phyloP scores from a whole-genome alignment of 2,888 invertebrate species.

The Rhopalosiphum nymphaeae region DNA sequence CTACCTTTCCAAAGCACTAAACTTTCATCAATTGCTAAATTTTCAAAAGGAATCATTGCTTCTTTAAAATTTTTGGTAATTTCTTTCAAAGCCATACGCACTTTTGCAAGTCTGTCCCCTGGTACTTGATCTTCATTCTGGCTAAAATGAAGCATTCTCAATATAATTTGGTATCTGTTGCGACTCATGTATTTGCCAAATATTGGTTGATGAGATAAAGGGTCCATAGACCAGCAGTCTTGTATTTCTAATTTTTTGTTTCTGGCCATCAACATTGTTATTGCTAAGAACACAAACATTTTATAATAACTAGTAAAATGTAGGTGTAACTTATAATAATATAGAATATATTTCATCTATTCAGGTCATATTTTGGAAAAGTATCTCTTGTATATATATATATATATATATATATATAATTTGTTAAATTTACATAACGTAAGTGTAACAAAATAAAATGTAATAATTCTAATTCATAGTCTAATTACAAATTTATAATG shows the following conservation, averaged over 20 bases:
- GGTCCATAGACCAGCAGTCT: slow-evolving; percentile 20
- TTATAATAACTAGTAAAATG: no score
- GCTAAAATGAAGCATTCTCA: slow-evolving; percentile 11
- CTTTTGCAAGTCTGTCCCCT: slow-evolving; percentile 11
- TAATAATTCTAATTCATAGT: no score
- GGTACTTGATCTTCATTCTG: slow-evolving; percentile 19
- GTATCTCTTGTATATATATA: no score
- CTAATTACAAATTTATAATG: no score
- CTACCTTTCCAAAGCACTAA: neutral
- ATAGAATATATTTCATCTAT: no score
- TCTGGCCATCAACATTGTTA: slow-evolving; percentile 8
- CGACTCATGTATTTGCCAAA: slow-evolving; percentile 18
- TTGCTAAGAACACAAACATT: neutral
- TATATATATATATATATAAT: no score
- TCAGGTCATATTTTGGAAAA: no score
- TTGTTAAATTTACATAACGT: no score
- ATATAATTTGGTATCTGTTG: neutral
- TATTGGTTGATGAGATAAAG: slow-evolving; percentile 13
- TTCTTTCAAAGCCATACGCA: neutral
- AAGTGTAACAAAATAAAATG: no score
- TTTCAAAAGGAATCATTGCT: slow-evolving; percentile 24
- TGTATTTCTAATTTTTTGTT: neutral
- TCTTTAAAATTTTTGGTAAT: slow-evolving; percentile 35
- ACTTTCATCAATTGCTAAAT: slow-evolving; percentile 29
- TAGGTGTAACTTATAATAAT: no score